Evolutionary conservation across 1,140 invertebrate genomes (phyloP).

Genomic region (Lasioglossum albipes): DNA sequence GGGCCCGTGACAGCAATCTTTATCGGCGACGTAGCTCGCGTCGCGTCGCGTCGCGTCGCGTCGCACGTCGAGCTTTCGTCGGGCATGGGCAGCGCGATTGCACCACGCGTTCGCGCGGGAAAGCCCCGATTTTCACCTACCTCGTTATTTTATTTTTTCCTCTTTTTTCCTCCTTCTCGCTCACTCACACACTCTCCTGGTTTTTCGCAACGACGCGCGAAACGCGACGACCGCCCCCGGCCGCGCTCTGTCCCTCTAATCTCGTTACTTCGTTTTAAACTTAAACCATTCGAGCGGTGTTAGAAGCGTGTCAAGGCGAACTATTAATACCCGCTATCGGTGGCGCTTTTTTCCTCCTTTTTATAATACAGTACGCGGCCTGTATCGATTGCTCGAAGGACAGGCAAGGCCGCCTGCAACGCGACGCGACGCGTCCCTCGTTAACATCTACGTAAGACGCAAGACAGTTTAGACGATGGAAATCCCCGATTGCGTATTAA

Average conservation of each 20-base stretch:
- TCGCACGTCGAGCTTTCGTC: neutral
- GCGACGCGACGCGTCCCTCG: neutral
- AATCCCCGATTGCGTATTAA: too few species aligned
- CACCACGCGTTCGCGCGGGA: slow-evolving; percentile 41
- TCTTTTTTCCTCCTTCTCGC: too few species aligned
- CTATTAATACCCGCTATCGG: slow-evolving; percentile 25
- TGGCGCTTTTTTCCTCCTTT: neutral
- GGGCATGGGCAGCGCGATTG: slow-evolving; percentile 30
- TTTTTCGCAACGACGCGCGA: slow-evolving; percentile 26
- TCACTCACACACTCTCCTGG: neutral
- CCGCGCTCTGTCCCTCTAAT: slow-evolving; percentile 27
- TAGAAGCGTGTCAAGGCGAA: slow-evolving; percentile 43
- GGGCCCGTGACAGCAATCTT: slow-evolving; percentile 64
- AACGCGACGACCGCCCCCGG: slow-evolving; percentile 26
- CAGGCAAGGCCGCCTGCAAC: neutral
- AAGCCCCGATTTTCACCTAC: slow-evolving; percentile 10
- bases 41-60: neutral
- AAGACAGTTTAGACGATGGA: neutral
- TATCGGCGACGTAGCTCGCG: slow-evolving; percentile 18
- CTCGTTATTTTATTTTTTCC: too few species aligned
- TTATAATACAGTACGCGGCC: neutral
- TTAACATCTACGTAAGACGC: neutral
- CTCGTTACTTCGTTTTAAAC: slow-evolving; percentile 21
- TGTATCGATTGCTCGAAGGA: slow-evolving; percentile 9
- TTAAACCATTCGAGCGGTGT: neutral